Conservation (phyloP, 2,113 vertebrate genomes). For the Melospiza georgiana region DNA sequence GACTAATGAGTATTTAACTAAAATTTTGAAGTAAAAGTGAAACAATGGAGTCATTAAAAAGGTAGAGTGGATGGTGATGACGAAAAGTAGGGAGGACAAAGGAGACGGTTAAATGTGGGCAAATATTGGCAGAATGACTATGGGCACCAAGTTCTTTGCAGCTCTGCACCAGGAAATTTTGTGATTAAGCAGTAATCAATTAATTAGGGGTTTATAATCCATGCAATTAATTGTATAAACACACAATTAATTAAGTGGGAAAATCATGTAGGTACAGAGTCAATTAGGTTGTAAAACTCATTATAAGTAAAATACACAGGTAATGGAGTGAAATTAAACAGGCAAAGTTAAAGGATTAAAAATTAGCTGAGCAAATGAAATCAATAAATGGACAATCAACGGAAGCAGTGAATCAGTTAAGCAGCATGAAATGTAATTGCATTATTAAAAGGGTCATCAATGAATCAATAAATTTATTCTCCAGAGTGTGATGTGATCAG, state of each 20-base stretch:
- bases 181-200: neutral
- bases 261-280: neutral
- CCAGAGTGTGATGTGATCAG: neutral
- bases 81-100: neutral
- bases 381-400: constrained; percentile 7
- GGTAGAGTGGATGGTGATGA: neutral
- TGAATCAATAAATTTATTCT: constrained; percentile 10
- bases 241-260: constrained; percentile 19
- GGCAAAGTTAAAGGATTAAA: constrained; percentile 39
- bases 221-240: constrained; percentile 44
- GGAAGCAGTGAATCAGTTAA: neutral
- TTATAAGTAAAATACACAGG: constrained; percentile 6
- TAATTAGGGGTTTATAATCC: constrained; percentile 19
- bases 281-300: constrained; percentile 33
- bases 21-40: neutral
- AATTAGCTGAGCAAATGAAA: constrained; percentile 43
- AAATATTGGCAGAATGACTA: neutral
- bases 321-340: constrained; percentile 24
- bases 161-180: neutral
- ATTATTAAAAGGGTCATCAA: constrained; percentile 22
- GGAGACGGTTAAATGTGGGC: neutral
- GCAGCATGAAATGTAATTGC: neutral
- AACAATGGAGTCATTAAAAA: neutral
- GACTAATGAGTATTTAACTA: neutral
- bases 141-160: neutral